These are phyloP conservation scores for Campylomormyrus tamandua DNA, from an alignment of 2,113 vertebrate genomes.

Conservation along the genomic window DNA sequence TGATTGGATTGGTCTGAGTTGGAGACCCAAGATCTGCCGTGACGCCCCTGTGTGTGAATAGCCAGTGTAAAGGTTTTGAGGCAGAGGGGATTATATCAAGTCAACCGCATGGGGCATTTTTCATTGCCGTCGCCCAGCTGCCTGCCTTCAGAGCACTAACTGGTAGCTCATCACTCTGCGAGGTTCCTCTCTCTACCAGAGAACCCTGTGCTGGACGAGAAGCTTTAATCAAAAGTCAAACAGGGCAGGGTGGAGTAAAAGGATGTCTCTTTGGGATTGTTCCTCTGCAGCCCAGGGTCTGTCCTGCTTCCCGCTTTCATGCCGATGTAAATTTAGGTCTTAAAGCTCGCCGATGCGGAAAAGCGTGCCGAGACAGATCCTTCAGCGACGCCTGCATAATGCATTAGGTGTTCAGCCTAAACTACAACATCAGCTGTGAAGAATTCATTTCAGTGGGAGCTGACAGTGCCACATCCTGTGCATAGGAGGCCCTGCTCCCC, in stretches of 20 bases:
- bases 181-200: neutral
- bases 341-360: neutral
- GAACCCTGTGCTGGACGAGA: neutral
- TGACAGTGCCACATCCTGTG: neutral
- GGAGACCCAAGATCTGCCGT: neutral
- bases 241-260: neutral
- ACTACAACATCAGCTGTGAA: neutral
- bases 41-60: neutral
- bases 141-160: neutral
- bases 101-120: neutral
- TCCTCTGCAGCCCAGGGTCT: neutral
- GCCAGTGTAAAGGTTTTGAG: neutral
- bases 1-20: neutral
- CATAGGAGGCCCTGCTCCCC: neutral
- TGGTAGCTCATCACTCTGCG: neutral
- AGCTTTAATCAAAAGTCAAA: constrained; percentile 5
- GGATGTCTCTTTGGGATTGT: neutral
- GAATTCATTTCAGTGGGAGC: neutral
- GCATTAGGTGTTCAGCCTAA: constrained; percentile 5
- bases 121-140: neutral
- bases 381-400: neutral
- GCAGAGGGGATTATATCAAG: neutral
- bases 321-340: neutral
- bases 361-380: neutral
- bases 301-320: neutral